Conservation (phyloP, 1,140 invertebrate species). For the Drosophila pandora region DNA sequence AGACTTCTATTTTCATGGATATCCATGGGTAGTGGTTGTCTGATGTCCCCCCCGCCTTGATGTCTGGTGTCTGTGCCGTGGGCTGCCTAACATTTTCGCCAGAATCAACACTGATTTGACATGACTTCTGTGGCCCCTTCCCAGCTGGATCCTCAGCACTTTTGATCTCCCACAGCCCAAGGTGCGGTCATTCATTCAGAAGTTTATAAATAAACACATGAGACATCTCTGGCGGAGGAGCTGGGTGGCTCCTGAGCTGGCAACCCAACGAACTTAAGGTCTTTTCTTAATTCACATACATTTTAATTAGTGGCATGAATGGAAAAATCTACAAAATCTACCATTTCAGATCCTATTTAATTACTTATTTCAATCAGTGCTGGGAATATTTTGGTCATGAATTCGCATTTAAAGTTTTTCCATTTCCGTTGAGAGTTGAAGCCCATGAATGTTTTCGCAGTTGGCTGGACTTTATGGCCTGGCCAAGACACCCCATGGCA, state of each 20-base stretch:
- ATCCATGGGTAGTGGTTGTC: not conserved
- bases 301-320: not conserved
- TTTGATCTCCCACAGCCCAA: conserved; percentile 44
- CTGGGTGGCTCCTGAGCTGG: conserved; percentile 14
- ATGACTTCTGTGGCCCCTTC: conserved; percentile 72
- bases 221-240: not conserved
- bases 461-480: conserved; percentile 75
- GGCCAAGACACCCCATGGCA: conserved; percentile 54
- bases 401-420: conserved; percentile 1
- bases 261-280: not conserved
- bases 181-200: conserved; percentile 78
- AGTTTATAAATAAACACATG: conserved; percentile 75
- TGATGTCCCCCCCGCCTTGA: not conserved
- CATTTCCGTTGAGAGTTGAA: conserved; percentile 8
- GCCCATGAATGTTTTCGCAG: conserved; percentile 55
- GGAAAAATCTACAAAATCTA: not conserved
- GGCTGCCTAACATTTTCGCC: conserved; percentile 74
- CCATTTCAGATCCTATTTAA: not conserved
- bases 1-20: not conserved
- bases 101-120: conserved; percentile 79
- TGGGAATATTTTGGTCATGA: not conserved
- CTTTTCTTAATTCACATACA: not conserved
- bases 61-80: conserved; percentile 40
- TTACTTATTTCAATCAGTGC: not conserved
- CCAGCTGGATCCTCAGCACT: conserved; percentile 49